Percentiles rank a stretch among this genome's conserved stretches.
phyloP scores from a whole-genome alignment of 1,140 invertebrate genomes.

The Listronotus bonariensis region DNA sequence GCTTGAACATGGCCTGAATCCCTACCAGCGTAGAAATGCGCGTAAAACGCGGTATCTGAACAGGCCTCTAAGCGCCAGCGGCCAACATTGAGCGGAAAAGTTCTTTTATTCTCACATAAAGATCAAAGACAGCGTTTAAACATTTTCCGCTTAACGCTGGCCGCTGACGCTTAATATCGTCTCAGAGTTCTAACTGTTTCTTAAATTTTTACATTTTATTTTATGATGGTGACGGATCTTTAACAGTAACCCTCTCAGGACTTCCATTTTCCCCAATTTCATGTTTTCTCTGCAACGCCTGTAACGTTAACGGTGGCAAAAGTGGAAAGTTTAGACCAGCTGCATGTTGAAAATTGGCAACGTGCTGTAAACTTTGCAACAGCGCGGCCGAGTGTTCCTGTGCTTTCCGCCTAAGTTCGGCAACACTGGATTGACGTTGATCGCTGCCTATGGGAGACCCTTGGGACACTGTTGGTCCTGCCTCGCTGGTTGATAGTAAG shows the following conservation, averaged over 20 bases:
- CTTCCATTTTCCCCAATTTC: constrained; percentile 32
- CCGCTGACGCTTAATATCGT: too few relatives aligned
- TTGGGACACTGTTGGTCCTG: constrained; percentile 36
- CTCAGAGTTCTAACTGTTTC: too few relatives aligned
- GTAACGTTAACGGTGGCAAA: constrained; percentile 58
- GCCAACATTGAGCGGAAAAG: too few relatives aligned
- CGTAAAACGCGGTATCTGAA: too few relatives aligned
- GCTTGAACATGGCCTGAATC: too few relatives aligned
- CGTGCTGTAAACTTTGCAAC: constrained; percentile 70
- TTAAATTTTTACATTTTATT: too few relatives aligned
- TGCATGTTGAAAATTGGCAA: constrained; percentile 60
- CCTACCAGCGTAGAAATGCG: too few relatives aligned
- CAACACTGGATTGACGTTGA: constrained; percentile 79
- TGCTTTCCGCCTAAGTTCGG: constrained; percentile 84
- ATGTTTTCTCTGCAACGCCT: constrained; percentile 54
- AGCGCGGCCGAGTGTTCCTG: constrained; percentile 89
- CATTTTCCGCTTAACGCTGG: too few relatives aligned
- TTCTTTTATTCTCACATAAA: too few relatives aligned
- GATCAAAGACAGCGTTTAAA: too few relatives aligned
- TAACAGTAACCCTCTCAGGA: constrained; percentile 13
- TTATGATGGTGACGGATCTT: constrained; percentile 31
- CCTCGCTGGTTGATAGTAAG: constrained; percentile 42
- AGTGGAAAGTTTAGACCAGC: constrained; percentile 60
- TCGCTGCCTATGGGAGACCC: constrained; percentile 55
- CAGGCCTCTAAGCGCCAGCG: too few relatives aligned